Evolutionary conservation across 2,888 invertebrate species (phyloP), one percentile per base, ranked within the genome.

Genomic region (Lasioglossum pauxillum): DNA sequence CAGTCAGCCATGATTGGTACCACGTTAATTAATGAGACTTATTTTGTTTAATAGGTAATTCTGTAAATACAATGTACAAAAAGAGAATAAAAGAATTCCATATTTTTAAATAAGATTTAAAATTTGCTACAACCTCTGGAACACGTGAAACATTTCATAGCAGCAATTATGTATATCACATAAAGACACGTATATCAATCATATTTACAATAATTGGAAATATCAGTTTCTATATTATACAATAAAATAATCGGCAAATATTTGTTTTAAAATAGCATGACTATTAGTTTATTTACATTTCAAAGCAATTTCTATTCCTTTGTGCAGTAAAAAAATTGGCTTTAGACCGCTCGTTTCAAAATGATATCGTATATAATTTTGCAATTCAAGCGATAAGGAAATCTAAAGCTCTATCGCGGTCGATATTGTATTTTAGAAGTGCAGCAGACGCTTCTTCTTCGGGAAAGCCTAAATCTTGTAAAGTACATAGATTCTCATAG

Each of bases 391-490:
- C 97, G 93, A 98, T 97, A 91, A 98, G 96, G 94, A 97, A 97
- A 95, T 98, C 98, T 93, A 98, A 96, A 72, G 98, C 98, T 95
- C 97, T 97, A 94, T 98, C 98, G 93, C 97, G 96, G 95, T 98
- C 98, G 94, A 98, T 98, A 95, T 98, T 96, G 94, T 97, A 97
- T 93, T 97, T 97, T 57, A 97, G 95, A 78, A 98, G 96, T 35
- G 98, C 98, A 83, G 96, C 96, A 0, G 97, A 97, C 75, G 97
- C 98, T 92, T 96, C 96, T 81, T 96, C 96, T 95, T 98, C 98
- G 0, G 97, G 96, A 95, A 98, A 98, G 53, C 98, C 98, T 80
- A 98, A 96, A 95, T 98, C 98, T 95, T 97, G 96, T 80, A 98
- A 96, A 93, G 98, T 98, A 38, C 97, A 96, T 92, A 98, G 92